Evolutionary conservation across 2,888 invertebrate species (phyloP).

Genomic region (Drosophila anomelani): DNA sequence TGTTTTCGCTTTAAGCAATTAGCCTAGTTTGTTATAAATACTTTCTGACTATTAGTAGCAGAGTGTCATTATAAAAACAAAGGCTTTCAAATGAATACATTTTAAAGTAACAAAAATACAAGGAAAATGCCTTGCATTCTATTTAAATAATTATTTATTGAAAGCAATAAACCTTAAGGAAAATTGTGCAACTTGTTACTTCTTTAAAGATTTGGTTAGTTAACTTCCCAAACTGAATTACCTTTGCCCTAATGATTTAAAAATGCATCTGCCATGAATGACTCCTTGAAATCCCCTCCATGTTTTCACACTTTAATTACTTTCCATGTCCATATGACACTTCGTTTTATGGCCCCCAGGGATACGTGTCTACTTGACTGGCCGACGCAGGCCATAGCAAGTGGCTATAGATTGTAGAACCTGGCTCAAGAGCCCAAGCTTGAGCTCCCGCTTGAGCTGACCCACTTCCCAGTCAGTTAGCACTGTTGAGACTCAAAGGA

Average conservation of each 20-base stretch:
- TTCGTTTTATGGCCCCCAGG: constrained; percentile 9
- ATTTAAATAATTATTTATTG: not conserved
- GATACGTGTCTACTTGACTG: not conserved
- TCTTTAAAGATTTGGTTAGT: not conserved
- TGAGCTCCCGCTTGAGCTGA: constrained; percentile 41
- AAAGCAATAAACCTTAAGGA: not conserved
- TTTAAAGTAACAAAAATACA: not conserved
- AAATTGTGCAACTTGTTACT: not conserved
- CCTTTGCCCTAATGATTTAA: not conserved
- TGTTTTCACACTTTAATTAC: constrained; percentile 14
- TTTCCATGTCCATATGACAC: not conserved
- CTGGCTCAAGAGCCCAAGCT: not conserved
- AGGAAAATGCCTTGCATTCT: not conserved
- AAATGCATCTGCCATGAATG: not conserved
- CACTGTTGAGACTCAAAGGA: constrained; percentile 35
- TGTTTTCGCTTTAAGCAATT: not conserved
- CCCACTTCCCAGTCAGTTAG: constrained; percentile 54
- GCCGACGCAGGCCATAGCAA: not conserved
- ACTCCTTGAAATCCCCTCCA: not conserved
- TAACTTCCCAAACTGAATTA: not conserved
- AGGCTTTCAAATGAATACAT: not conserved
- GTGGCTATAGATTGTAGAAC: constrained; percentile 14
- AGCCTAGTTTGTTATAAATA: not conserved
- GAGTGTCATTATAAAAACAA: not conserved
- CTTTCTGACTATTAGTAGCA: not conserved